phyloP scores from a whole-genome alignment of 1,140 invertebrate species.

The Muscidifurax raptorellus region DNA sequence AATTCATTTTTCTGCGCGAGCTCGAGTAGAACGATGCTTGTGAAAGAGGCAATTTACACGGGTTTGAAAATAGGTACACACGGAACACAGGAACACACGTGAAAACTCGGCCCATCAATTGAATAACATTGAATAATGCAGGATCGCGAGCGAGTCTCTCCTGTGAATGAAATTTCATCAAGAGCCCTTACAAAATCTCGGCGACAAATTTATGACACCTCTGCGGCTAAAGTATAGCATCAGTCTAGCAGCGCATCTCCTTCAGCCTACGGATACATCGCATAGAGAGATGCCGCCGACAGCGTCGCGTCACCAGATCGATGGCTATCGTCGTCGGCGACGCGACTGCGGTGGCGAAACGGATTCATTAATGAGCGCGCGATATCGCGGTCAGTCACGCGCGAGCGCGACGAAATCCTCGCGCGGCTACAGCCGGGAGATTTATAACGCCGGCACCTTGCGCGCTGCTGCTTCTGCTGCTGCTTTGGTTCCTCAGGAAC shows the following conservation, averaged over 20 bases:
- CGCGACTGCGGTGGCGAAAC: constrained; percentile 28
- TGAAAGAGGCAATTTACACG: background rate
- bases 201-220: constrained; percentile 45
- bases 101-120: background rate
- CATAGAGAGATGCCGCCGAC: background rate
- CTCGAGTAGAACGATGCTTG: background rate
- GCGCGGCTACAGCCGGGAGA: constrained; percentile 18
- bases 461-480: too few species aligned
- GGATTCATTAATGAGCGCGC: constrained; percentile 45
- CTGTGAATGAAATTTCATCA: constrained; percentile 24
- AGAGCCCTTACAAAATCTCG: constrained; percentile 18
- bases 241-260: background rate
- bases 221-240: background rate
- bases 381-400: constrained; percentile 26
- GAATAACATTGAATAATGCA: background rate
- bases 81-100: background rate
- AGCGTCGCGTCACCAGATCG: background rate
- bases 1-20: too few species aligned
- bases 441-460: constrained; percentile 28
- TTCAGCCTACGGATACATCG: constrained; percentile 4
- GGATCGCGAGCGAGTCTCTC: background rate
- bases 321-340: constrained; percentile 2
- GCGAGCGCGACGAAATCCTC: constrained; percentile 16
- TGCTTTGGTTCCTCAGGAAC: constrained; percentile 35
- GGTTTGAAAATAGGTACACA: background rate